Evolutionary conservation across 2,797 vertebrate genomes (phyloP), one percentile per base, ranked within the genome.

Genomic region (Phrynocephalus vlangalii): DNA sequence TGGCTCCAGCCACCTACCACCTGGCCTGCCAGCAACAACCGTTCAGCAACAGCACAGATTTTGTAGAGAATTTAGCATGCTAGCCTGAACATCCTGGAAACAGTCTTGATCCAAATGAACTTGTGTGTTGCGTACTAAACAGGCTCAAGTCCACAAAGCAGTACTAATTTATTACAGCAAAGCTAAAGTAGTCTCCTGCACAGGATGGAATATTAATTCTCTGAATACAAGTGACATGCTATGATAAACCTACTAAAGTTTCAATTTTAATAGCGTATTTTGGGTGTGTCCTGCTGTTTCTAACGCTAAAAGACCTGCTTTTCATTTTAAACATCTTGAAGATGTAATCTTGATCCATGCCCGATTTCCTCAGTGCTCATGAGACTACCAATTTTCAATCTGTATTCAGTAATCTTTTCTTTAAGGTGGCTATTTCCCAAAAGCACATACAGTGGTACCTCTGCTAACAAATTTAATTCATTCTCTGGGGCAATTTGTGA

Each of bases 401-500:
- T 13, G 66, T 20, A 86, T 0, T 28, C 87, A 60, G 30, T 28
- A 86, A 3, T 83, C 9, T 30, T 81, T 52, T 38, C 60, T 68
- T n/a, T 80, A 87, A 33, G 33, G 77, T 52, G 80, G 28, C 6
- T 50, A 86, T 18, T 63, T 90, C 44, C 24, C 91, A 66, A 16
- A 44, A 7, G 52, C 52, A 96, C 96, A 30, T 96, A 44, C 38
- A 44, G 38, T 44, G 3, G 38, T 44, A 44, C 38, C 38, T 44
- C 38, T 44, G 38, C 38, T 44, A 44, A 44, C 38, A 44, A 44
- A 44, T 44, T 44, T 44, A 44, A 44, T 44, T 44, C 38, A 44
- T 44, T 44, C 38, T 44, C 38, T 4, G 38, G 5, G 38, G 38
- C 38, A 4, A 44, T 44, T 44, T 44, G 38, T 44, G 5, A 44